A percentile compares a stretch with the other conserved stretches of the same genome.
phyloP scores from a whole-genome alignment of 2,797 vertebrate genomes.

The Lepilemur ruficaudatus region DNA sequence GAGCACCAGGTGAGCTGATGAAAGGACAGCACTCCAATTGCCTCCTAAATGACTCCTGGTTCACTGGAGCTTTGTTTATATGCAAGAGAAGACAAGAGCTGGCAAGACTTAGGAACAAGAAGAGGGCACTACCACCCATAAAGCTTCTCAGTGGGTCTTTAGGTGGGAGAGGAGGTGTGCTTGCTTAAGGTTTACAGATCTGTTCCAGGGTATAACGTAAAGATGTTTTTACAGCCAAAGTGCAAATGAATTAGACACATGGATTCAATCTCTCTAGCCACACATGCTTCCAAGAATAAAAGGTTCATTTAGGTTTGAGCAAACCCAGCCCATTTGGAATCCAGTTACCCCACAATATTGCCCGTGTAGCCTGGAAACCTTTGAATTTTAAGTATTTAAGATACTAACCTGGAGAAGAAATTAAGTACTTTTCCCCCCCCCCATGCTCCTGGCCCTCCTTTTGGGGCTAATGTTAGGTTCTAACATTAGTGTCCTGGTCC shows the following conservation, averaged over 20 bases:
- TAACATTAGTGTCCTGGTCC: background rate
- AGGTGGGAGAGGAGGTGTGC: background rate
- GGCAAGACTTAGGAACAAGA: background rate
- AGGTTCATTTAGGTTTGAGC: slow-evolving; percentile 60
- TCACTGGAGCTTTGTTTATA: slow-evolving; percentile 39
- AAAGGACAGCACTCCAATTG: slow-evolving; percentile 43
- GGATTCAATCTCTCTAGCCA: slow-evolving; percentile 64
- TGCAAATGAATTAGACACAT: slow-evolving; percentile 60
- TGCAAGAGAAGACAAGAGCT: slow-evolving; percentile 26
- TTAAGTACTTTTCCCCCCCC: background rate
- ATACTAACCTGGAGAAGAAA: background rate
- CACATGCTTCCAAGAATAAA: slow-evolving; percentile 51
- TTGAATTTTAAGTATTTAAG: slow-evolving; percentile 32
- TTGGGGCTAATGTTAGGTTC: background rate
- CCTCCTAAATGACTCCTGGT: slow-evolving; percentile 29
- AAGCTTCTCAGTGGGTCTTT: background rate
- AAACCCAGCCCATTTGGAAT: slow-evolving; percentile 49
- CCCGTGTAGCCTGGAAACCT: background rate
- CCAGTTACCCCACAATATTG: background rate
- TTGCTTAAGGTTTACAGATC: background rate
- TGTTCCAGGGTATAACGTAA: slow-evolving; percentile 34
- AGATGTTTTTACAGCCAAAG: slow-evolving; percentile 45
- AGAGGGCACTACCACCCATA: background rate
- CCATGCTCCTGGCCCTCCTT: background rate
- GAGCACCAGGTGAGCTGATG: slow-evolving; percentile 57